Evolutionary conservation across 1,140 invertebrate genomes (phyloP).

Genomic region (Dryas iulia): DNA sequence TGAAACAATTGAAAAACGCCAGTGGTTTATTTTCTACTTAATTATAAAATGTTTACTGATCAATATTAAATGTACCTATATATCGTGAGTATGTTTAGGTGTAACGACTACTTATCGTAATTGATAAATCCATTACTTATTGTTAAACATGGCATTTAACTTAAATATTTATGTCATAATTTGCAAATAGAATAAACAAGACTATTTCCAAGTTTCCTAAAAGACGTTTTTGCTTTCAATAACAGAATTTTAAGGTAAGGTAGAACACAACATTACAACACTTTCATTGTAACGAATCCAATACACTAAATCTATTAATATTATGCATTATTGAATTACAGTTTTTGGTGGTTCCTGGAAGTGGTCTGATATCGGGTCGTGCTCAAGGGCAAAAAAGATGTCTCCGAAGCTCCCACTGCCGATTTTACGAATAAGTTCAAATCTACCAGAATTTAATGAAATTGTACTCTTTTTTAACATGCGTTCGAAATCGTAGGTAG

Average conservation of each 20-base stretch:
- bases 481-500: constrained; percentile 62
- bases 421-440: constrained; percentile 98
- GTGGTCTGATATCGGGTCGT: background rate
- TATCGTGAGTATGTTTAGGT: background rate
- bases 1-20: background rate
- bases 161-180: background rate
- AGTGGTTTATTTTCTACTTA: background rate
- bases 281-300: constrained; percentile 1
- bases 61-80: background rate
- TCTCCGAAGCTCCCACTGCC: constrained; percentile 99
- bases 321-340: constrained; percentile 20
- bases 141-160: background rate
- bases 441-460: constrained; percentile 94
- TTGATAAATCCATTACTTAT: background rate
- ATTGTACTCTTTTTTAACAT: constrained; percentile 80
- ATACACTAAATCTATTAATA: constrained; percentile 2
- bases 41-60: background rate
- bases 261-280: constrained; percentile 1
- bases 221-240: background rate
- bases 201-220: background rate
- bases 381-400: constrained; percentile 91
- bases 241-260: background rate
- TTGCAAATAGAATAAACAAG: background rate
- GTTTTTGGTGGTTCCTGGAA: constrained; percentile 1
- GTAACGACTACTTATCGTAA: background rate